A percentile compares a stretch with the other conserved stretches of the same genome.
phyloP scores from a whole-genome alignment of 2,113 vertebrate genomes.

The Trinectes maculatus region DNA sequence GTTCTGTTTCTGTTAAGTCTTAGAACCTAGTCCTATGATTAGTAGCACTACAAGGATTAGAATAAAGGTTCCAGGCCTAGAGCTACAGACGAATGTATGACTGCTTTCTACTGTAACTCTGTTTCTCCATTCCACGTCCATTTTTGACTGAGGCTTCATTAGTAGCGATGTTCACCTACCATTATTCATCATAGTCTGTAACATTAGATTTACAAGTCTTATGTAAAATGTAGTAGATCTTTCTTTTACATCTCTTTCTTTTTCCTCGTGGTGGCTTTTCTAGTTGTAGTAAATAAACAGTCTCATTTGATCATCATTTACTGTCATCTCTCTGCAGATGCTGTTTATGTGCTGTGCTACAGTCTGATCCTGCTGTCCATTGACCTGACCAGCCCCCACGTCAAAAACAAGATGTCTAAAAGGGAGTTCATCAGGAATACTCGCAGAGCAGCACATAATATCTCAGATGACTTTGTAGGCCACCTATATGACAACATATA shows the following conservation, averaged over 20 bases:
- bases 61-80: conserved; percentile 33
- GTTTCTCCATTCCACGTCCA: background rate
- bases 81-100: conserved; percentile 31
- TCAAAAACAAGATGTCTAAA: conserved; percentile 99
- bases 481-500: conserved; percentile 99
- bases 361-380: conserved; percentile 98
- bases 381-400: conserved; percentile 96
- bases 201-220: too few relatives aligned
- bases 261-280: background rate
- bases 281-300: too few relatives aligned
- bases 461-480: conserved; percentile 98
- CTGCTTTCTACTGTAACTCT: conserved; percentile 19
- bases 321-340: conserved; percentile 82
- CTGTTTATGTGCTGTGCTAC: conserved; percentile 98
- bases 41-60: conserved; percentile 54
- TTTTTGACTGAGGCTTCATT: background rate
- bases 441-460: conserved; percentile 93
- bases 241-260: background rate
- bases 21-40: conserved; percentile 28
- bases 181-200: background rate
- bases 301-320: background rate
- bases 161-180: background rate
- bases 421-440: conserved; percentile 99
- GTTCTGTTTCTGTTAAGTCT: conserved; percentile 16
- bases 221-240: too few relatives aligned